Conservation (phyloP, 2,888 invertebrate genomes). For the Drepana falcataria region DNA sequence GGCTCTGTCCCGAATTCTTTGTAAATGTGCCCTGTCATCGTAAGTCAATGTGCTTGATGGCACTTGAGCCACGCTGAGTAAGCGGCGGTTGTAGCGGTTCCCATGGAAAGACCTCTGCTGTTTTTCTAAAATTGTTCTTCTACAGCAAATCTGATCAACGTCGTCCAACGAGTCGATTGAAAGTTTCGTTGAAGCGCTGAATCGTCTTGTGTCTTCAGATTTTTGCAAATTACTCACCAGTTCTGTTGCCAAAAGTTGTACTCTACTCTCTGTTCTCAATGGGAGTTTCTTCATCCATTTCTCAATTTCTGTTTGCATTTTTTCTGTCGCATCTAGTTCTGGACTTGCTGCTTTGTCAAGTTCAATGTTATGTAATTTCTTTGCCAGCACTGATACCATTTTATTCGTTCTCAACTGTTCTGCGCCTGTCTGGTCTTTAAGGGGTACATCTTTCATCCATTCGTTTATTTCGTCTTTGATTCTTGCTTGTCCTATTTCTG, state of each 20-base stretch:
- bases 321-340: slow-evolving; percentile 12
- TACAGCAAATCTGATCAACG: slow-evolving; percentile 3
- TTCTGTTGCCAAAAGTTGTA: slow-evolving; percentile 16
- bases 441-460: slow-evolving; percentile 37
- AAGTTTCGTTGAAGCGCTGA: slow-evolving; percentile 16
- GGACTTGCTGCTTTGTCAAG: slow-evolving; percentile 22
- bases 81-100: neutral
- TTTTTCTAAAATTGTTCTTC: neutral
- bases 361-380: slow-evolving; percentile 40
- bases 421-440: slow-evolving; percentile 18
- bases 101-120: neutral
- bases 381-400: slow-evolving; percentile 33
- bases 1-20: slow-evolving; percentile 31
- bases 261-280: slow-evolving; percentile 14
- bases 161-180: slow-evolving; percentile 5
- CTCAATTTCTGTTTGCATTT: slow-evolving; percentile 30
- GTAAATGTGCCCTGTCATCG: slow-evolving; percentile 36
- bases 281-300: slow-evolving; percentile 39
- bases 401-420: slow-evolving; percentile 30
- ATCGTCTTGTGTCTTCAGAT: slow-evolving; percentile 27
- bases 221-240: slow-evolving; percentile 28
- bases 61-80: neutral
- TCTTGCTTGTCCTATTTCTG: slow-evolving; percentile 37
- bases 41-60: slow-evolving; percentile 29
- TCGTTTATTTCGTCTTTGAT: slow-evolving; percentile 39